Conservation (phyloP, 2,888 invertebrate genomes). For the Cenopis cana region DNA sequence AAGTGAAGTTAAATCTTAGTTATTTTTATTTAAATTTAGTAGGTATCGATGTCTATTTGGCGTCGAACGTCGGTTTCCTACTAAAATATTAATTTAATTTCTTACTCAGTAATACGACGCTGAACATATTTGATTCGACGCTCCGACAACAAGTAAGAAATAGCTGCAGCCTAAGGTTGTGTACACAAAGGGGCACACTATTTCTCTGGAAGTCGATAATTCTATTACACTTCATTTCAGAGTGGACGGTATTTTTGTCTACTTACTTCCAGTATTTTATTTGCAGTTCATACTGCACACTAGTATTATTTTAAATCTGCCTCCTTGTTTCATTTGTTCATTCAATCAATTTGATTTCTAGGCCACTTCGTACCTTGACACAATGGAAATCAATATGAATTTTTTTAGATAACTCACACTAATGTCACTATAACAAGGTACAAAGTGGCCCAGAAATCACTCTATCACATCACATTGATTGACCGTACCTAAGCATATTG, state of each 20-base stretch:
- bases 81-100: constrained; percentile 11
- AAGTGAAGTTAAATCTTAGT: neutral
- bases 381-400: no score
- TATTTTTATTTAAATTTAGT: neutral
- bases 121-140: constrained; percentile 28
- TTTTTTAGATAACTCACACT: no score
- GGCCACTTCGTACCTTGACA: no score
- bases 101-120: constrained; percentile 35
- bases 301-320: no score
- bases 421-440: no score
- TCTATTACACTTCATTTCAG: neutral
- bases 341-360: no score
- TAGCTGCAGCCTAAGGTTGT: constrained; percentile 10
- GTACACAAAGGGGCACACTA: neutral
- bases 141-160: neutral
- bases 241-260: neutral
- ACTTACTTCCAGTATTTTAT: neutral
- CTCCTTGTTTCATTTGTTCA: no score
- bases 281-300: neutral
- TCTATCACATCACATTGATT: no score
- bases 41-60: neutral
- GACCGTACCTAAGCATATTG: no score
- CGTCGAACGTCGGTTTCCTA: neutral
- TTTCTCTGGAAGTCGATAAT: constrained; percentile 11
- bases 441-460: no score